phyloP scores from a whole-genome alignment of 1,140 invertebrate genomes.

The Tachypleus tridentatus region DNA sequence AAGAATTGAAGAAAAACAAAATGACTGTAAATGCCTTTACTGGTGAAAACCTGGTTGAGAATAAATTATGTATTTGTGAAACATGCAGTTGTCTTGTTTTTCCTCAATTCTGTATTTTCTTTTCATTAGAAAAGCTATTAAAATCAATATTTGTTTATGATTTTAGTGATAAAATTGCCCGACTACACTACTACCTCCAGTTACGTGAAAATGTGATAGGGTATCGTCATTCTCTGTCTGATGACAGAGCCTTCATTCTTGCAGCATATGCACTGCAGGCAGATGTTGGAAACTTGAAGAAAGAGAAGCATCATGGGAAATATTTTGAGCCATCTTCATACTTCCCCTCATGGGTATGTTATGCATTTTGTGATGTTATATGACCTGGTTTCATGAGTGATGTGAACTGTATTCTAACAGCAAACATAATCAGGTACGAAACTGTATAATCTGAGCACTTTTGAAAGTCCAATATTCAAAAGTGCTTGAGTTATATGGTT shows the following conservation, averaged over 20 bases:
- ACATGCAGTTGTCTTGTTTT: slow-evolving; percentile 19
- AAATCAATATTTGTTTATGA: slow-evolving; percentile 13
- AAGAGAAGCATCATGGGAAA: slow-evolving; percentile 34
- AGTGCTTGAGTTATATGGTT: no score
- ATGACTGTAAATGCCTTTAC: no score
- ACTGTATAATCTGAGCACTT: no score
- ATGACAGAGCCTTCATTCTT: slow-evolving; percentile 61
- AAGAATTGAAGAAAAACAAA: no score
- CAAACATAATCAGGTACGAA: no score
- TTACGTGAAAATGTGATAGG: slow-evolving; percentile 68
- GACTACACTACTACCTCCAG: slow-evolving; percentile 88
- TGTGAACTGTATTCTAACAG: no score
- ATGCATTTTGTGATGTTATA: slow-evolving; percentile 5
- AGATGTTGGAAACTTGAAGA: slow-evolving; percentile 62
- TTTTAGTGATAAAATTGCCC: slow-evolving; percentile 68
- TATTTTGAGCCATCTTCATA: slow-evolving; percentile 53
- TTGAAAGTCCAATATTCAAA: no score
- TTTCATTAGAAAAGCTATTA: slow-evolving; percentile 4
- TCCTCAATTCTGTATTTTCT: neutral
- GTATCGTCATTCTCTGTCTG: slow-evolving; percentile 37
- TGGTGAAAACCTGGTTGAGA: no score
- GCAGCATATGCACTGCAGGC: slow-evolving; percentile 80
- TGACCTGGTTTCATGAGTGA: neutral
- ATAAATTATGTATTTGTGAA: neutral
- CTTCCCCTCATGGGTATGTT: slow-evolving; percentile 55